These are phyloP conservation scores for Origma solitaria DNA, from an alignment of 2,113 vertebrate genomes.

Conservation along the genomic window DNA sequence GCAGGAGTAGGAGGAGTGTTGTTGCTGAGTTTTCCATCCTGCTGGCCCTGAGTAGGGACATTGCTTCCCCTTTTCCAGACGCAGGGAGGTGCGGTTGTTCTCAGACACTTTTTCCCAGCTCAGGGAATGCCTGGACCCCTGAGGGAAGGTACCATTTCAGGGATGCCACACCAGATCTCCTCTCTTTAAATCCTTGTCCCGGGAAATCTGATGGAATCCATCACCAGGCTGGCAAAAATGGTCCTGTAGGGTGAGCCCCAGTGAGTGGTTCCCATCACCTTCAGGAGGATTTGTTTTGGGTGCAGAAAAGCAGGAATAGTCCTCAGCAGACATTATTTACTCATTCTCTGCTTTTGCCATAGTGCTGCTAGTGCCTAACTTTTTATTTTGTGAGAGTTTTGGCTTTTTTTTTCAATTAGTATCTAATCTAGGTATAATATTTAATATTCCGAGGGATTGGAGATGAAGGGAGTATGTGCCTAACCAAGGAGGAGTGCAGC, in stretches of 20 bases:
- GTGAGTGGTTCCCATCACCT: not conserved
- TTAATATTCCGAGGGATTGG: not conserved
- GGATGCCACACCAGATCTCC: not conserved
- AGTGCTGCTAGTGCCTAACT: not conserved
- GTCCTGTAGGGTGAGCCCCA: not conserved
- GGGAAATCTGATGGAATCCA: not conserved
- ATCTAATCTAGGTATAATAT: not conserved
- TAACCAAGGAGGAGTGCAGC: not conserved
- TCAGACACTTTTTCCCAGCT: not conserved
- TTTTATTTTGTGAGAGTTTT: not conserved
- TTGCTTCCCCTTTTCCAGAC: not conserved
- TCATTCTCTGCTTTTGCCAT: not conserved
- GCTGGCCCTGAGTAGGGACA: too few species aligned
- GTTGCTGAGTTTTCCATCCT: not conserved
- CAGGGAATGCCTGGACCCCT: accelerated
- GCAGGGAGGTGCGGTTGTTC: not conserved
- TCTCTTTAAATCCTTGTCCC: not conserved
- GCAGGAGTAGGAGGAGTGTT: not conserved
- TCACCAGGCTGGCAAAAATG: not conserved
- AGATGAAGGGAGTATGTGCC: not conserved
- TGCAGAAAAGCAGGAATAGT: not conserved
- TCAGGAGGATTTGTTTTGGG: not conserved
- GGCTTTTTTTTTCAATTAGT: accelerated
- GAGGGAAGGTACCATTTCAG: not conserved
- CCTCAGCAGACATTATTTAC: not conserved